These are phyloP conservation scores for Microcebus lehilahytsara DNA, from an alignment of 2,113 vertebrate genomes.

Conservation along the genomic window DNA sequence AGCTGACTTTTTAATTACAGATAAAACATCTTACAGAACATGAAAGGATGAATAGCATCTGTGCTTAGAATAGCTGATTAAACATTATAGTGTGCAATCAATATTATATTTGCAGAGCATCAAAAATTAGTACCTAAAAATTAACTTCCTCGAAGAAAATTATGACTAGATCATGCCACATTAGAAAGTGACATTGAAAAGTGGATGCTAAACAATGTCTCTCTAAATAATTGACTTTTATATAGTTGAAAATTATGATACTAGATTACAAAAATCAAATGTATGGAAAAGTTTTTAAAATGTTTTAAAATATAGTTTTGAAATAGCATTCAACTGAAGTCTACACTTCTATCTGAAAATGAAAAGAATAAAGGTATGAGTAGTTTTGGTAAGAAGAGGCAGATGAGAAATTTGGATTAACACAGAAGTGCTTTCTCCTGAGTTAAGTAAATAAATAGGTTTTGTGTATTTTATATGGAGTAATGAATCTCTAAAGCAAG, in stretches of 20 bases:
- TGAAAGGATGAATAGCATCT: slow-evolving; percentile 38
- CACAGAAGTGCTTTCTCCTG: not conserved
- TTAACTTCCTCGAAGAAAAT: slow-evolving; percentile 55
- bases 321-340: slow-evolving; percentile 40
- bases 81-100: slow-evolving; percentile 60
- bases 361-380: not conserved
- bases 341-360: not conserved
- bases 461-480: not conserved
- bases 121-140: slow-evolving; percentile 63
- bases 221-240: slow-evolving; percentile 46
- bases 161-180: slow-evolving; percentile 30
- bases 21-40: slow-evolving; percentile 42
- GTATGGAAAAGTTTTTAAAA: slow-evolving; percentile 33
- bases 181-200: slow-evolving; percentile 46
- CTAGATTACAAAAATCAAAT: slow-evolving; percentile 44
- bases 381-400: not conserved
- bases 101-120: slow-evolving; percentile 67
- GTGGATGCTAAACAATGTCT: not conserved
- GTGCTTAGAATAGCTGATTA: slow-evolving; percentile 67
- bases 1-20: slow-evolving; percentile 65
- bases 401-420: not conserved
- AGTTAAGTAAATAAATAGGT: not conserved
- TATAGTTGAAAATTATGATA: not conserved
- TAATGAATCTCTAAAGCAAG: not conserved
- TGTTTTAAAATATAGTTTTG: slow-evolving; percentile 13